Evolutionary conservation across 2,113 vertebrate species (phyloP), one percentile per base, ranked within the genome.

Genomic region (Cynoglossus semilaevis): DNA sequence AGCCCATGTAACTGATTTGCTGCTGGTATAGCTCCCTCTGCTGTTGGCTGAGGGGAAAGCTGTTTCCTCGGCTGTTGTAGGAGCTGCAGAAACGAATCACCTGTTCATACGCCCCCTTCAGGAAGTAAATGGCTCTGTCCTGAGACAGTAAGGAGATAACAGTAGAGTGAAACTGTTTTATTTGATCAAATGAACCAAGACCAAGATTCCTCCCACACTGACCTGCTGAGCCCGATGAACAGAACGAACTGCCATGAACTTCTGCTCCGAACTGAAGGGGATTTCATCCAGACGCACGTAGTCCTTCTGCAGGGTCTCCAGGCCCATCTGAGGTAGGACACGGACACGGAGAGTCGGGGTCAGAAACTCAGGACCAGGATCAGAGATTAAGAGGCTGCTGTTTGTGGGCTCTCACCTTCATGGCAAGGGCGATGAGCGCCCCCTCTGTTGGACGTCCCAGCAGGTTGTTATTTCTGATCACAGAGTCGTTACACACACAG

Each of bases 361-460:
- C 22, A 29, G 37, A 38, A 38, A 2, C 37, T 38, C 37, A 10
- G 37, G 37, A 38, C 12, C 37, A 10, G 37, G 12, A 2, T 38
- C 12, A 38, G 37, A 10, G 37, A 10, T 7, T 38, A 3, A 13
- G 10, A 12, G 4, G 10, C 11, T 12, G 10, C 12, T 4, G 42
- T 43, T n/a, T 43, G n/a, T 12, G 10, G 1, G 47, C 8, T 12
- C 2, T 10, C 83, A 98, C 97, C 94, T 99, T 99, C 94, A 98
- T 97, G 42, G 94, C 94, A 47, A 98, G 93, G 2, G 96, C 94
- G 17, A 98, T 91, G 72, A 99, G 91, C 40, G 97, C 96, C 5
- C 97, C 97, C 83, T 99, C 97, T 0, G 96, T 99, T 22, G 97
- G 97, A 35, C 93, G 94, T 14, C 97, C 97, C 93, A 98, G 95